A percentile compares a stretch with the other conserved stretches of the same genome.
These are phyloP conservation scores for Ochotona princeps DNA, from an alignment of 2,113 vertebrate species.

Conservation along the genomic window DNA sequence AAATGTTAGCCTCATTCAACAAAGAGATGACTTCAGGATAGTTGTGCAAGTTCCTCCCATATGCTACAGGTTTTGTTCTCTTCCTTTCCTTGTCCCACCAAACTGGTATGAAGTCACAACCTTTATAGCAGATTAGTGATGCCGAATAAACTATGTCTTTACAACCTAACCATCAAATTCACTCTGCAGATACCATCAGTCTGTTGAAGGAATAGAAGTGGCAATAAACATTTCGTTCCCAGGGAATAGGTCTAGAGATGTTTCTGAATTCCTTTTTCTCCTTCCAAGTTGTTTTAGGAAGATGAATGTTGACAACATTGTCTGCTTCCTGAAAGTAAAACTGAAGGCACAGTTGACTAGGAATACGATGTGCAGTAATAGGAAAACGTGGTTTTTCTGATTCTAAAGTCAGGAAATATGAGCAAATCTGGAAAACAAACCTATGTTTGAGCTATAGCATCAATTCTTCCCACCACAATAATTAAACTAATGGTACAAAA, in stretches of 20 bases:
- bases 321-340: not conserved
- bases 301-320: not conserved
- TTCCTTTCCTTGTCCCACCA: not conserved
- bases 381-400: not conserved
- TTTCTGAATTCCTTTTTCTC: not conserved
- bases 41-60: not conserved
- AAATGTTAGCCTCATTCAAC: not conserved
- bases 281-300: not conserved
- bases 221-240: not conserved
- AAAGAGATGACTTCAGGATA: not conserved
- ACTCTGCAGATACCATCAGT: not conserved
- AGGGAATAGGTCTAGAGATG: not conserved
- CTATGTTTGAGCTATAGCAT: not conserved
- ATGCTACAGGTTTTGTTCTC: not conserved
- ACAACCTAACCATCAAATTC: not conserved
- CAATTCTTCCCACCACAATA: not conserved
- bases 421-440: too few species aligned
- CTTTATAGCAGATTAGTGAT: not conserved
- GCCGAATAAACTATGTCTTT: not conserved
- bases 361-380: not conserved
- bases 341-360: not conserved
- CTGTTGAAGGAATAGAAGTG: constrained; percentile 3
- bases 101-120: not conserved
- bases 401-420: not conserved
- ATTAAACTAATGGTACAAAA: not conserved